These are phyloP conservation scores for Saccostrea glomerata DNA, from an alignment of 1,140 invertebrate genomes.

Conservation along the genomic window DNA sequence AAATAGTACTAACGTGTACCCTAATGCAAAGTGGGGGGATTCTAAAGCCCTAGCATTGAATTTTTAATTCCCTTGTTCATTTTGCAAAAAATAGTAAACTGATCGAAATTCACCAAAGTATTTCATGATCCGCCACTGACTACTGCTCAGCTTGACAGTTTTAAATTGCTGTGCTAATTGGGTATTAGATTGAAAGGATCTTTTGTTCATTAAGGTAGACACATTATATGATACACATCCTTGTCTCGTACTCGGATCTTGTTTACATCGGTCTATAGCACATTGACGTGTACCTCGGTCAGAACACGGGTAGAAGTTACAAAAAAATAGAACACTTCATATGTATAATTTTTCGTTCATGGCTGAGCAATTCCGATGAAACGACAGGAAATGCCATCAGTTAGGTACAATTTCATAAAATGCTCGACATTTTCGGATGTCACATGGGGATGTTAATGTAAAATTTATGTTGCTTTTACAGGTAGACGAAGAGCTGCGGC, in stretches of 20 bases:
- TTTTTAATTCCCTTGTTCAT: too few relatives aligned
- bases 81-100: too few relatives aligned
- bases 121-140: too few relatives aligned
- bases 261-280: neutral
- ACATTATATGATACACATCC: neutral
- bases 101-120: too few relatives aligned
- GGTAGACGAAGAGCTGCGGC: slow-evolving; percentile 60
- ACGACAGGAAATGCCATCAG: neutral
- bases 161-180: too few relatives aligned
- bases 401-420: too few relatives aligned
- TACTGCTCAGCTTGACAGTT: too few relatives aligned
- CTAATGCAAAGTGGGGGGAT: too few relatives aligned
- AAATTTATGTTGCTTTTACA: slow-evolving; percentile 41
- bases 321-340: neutral
- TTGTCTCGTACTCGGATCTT: neutral
- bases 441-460: neutral
- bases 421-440: neutral
- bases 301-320: neutral
- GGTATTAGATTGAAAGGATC: neutral
- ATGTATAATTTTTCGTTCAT: neutral
- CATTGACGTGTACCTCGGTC: neutral
- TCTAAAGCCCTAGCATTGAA: too few relatives aligned
- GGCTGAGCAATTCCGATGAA: neutral
- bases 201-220: neutral
- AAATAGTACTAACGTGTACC: too few relatives aligned